Percentiles rank a stretch among this genome's conserved stretches.
These are phyloP conservation scores for Castor canadensis DNA, from an alignment of 2,113 vertebrate species.

Conservation along the genomic window DNA sequence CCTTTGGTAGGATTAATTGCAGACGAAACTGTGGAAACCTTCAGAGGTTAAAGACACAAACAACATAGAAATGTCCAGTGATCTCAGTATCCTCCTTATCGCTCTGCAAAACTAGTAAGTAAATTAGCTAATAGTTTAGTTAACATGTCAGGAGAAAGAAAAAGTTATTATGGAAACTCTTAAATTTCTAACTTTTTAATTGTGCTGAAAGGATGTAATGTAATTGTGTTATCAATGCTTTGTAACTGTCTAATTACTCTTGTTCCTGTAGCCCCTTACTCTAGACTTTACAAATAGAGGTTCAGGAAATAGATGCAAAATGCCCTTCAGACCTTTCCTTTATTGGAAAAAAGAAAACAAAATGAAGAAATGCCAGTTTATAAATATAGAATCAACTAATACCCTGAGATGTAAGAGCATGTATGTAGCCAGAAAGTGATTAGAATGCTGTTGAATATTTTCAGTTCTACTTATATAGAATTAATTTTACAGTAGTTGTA, in stretches of 20 bases:
- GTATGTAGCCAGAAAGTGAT: neutral
- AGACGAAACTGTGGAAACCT: neutral
- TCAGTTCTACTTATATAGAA: neutral
- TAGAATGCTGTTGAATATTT: neutral
- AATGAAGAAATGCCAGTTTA: neutral
- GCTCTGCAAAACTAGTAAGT: neutral
- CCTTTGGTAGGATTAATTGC: slow-evolving; percentile 14
- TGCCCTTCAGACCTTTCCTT: neutral
- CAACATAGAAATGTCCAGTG: neutral
- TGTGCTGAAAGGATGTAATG: neutral
- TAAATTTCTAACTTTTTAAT: neutral
- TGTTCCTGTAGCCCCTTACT: neutral
- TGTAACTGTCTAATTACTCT: neutral
- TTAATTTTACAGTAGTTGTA: neutral
- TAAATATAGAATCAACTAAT: neutral
- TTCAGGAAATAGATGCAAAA: neutral
- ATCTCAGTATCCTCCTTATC: neutral
- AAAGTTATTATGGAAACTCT: neutral
- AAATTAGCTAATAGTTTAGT: neutral
- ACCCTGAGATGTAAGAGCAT: neutral
- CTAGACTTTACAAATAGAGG: neutral
- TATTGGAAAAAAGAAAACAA: neutral
- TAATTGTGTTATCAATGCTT: neutral
- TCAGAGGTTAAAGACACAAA: slow-evolving; percentile 4
- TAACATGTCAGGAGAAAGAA: neutral